Evolutionary conservation across 1,140 invertebrate genomes (phyloP).

Genomic region (Varroa destructor): DNA sequence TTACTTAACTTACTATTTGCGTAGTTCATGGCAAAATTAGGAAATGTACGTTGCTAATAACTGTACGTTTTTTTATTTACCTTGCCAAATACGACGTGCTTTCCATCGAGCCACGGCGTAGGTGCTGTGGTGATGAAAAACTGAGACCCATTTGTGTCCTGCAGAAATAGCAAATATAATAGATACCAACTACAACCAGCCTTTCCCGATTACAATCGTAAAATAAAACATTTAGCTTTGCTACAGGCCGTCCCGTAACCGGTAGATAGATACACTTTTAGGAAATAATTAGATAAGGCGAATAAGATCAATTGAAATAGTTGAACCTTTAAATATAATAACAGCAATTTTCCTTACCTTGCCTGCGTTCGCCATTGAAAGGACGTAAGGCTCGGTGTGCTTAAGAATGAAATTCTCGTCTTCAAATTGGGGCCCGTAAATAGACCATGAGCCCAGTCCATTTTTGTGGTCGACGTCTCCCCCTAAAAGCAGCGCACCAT

Average conservation of each 20-base stretch:
- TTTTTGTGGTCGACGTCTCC: conserved; percentile 34
- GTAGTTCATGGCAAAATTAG: no score
- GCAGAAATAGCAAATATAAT: conserved; percentile 34
- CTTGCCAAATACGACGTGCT: conserved; percentile 88
- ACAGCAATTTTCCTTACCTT: conserved; percentile 11
- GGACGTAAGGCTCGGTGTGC: conserved; percentile 37
- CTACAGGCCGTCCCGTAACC: no score
- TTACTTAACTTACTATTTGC: background rate
- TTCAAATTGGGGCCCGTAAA: conserved; percentile 46
- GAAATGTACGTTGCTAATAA: background rate
- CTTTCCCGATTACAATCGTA: no score
- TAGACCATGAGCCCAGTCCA: conserved; percentile 38
- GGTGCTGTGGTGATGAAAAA: conserved; percentile 84
- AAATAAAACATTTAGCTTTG: no score
- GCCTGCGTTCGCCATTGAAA: conserved; percentile 43
- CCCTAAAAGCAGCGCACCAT: conserved; percentile 3
- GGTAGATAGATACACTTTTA: no score
- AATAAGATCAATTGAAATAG: no score
- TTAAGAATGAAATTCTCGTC: conserved; percentile 47
- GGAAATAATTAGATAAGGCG: no score
- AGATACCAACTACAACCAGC: background rate
- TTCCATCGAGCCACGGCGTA: conserved; percentile 78
- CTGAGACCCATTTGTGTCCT: conserved; percentile 67
- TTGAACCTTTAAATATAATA: background rate
- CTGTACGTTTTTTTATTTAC: conserved; percentile 54